Base-by-base conservation (phyloP, 2,797 vertebrate species). In the Enteromius argenteus region DNA sequence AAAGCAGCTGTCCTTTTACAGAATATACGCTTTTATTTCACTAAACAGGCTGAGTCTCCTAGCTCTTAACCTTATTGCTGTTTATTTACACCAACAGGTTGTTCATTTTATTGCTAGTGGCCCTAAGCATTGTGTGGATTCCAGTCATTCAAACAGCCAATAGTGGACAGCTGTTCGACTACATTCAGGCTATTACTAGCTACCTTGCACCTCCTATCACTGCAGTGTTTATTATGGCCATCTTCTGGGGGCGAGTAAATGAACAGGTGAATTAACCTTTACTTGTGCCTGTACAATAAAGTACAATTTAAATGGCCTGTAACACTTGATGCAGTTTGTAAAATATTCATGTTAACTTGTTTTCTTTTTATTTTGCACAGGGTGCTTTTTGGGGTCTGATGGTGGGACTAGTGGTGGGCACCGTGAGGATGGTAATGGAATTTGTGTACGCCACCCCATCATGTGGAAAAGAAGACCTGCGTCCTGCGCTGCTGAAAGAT, bases 301-400 rank as follows among this genome's bases (percentile, higher is more conserved):
- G 11, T 37, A 19, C 19, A 64, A 37, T 15, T 14, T n/a, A 32
- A 79, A 58, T 74, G 6, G 1, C 30, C 11, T 35, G n/a, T 53
- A 53, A 53, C 5, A 0, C 51, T 56, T 30, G 9, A 49, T 49
- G 19, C 30, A 37, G 35, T 75, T 56, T 56, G 15, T 27, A 1
- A 21, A 76, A 42, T 14, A 58, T 23, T 42, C 15, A 42, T 14
- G 9, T 21, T 10, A 84, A 49, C 5, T 17, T 39, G 2, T 30
- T 35, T 27, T 27, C 9, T 9, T 42, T 66, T 76, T 56, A 23
- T 77, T 32, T 58, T 58, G 4, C 64, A 4, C 87, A 99, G 98
- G 98, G 98, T 79, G 98, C 98, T 23, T 99, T 99, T 92, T 98
- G 98, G 98, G 97, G 97, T 86, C 95, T 99, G 78, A 90, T 98